Evolutionary conservation across 2,113 vertebrate species (phyloP).

Genomic region (Ginglymostoma cirratum): DNA sequence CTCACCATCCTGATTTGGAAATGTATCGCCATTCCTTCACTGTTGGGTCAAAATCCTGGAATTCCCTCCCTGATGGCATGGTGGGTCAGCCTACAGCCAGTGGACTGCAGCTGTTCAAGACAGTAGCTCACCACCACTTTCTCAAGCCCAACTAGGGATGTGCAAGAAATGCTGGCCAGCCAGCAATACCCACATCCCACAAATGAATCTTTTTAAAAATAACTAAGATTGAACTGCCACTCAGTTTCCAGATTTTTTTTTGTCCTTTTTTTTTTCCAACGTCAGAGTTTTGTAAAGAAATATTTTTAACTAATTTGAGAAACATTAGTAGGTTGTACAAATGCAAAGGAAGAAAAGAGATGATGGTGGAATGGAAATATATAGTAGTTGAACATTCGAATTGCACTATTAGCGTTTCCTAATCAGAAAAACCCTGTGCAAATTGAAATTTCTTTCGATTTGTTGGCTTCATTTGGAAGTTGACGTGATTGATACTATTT

Average conservation of each 20-base stretch:
- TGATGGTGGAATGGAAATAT: neutral
- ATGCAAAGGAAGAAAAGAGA: neutral
- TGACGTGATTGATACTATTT: neutral
- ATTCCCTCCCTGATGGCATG: no score
- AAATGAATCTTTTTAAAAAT: no score
- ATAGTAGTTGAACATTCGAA: conserved; percentile 38
- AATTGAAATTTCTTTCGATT: neutral
- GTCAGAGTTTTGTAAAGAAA: neutral
- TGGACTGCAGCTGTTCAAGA: no score
- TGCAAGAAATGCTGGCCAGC: no score
- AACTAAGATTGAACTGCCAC: neutral
- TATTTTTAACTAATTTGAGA: neutral
- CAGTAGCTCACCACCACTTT: no score
- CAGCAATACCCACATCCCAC: no score
- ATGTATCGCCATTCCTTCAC: no score
- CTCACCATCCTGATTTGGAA: no score
- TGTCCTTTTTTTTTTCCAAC: neutral
- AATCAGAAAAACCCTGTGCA: neutral
- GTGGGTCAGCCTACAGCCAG: no score
- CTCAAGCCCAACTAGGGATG: no score
- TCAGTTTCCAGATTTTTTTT: neutral
- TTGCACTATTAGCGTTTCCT: conserved; percentile 29
- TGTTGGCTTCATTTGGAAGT: neutral
- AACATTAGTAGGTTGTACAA: conserved; percentile 37
- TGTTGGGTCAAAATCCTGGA: no score